Percentiles rank a stretch among this genome's conserved stretches.
Evolutionary conservation across 2,113 vertebrate genomes (phyloP).

Genomic region (Origma solitaria): DNA sequence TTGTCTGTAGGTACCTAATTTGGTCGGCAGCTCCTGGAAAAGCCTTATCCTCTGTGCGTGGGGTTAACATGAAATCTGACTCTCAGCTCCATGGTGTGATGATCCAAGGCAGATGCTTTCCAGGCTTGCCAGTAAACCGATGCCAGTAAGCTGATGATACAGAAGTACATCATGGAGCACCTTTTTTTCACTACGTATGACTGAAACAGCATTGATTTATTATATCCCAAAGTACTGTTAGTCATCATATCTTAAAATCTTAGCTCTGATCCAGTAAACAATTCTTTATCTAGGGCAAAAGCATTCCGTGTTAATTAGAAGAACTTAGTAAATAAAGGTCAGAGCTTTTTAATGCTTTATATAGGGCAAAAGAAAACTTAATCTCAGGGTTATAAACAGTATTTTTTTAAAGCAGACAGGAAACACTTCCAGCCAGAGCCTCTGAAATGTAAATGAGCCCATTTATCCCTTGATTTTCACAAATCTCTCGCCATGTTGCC

Average conservation of each 20-base stretch:
- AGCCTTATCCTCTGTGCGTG: background rate
- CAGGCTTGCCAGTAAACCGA: background rate
- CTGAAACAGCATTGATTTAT: background rate
- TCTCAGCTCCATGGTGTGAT: background rate
- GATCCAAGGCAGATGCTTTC: background rate
- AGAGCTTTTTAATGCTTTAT: background rate
- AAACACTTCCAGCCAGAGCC: background rate
- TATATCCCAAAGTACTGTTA: background rate
- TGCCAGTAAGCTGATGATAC: too few species aligned
- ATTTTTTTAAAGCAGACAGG: background rate
- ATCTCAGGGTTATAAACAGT: background rate
- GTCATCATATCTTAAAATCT: background rate
- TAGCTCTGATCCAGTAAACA: background rate
- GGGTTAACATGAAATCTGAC: background rate
- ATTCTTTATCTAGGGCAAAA: background rate
- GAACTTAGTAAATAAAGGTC: conserved; percentile 22
- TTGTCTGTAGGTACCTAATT: background rate
- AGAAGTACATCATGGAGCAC: background rate
- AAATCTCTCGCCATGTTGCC: conserved; percentile 13
- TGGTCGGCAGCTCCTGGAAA: background rate
- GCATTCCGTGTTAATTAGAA: background rate
- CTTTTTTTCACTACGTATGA: background rate
- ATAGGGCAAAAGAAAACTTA: background rate
- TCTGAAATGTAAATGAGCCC: conserved; percentile 49
- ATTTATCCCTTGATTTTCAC: conserved; percentile 36